Evolutionary conservation across 2,888 invertebrate species (phyloP).

Genomic region (Ophion costatus): DNA sequence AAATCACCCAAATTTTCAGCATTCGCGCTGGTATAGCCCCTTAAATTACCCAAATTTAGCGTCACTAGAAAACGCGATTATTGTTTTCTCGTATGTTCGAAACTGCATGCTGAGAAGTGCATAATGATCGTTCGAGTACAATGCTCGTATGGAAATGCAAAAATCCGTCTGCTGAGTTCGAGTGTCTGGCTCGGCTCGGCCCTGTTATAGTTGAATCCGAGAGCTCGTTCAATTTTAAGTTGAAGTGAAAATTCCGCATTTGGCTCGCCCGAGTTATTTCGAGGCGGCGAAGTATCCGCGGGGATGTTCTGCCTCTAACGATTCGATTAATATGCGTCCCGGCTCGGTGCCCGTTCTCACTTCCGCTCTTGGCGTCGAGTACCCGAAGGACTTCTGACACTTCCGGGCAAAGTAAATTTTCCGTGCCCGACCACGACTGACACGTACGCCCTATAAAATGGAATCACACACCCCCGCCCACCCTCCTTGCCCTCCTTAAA

Average conservation of each 20-base stretch:
- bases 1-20: too few species aligned
- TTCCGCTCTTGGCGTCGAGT: slow-evolving; percentile 41
- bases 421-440: slow-evolving; percentile 5
- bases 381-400: slow-evolving; percentile 6
- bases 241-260: slow-evolving; percentile 43
- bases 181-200: slow-evolving; percentile 13
- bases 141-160: slow-evolving; percentile 14
- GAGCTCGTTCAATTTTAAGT: slow-evolving; percentile 47
- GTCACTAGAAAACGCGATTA: too few species aligned
- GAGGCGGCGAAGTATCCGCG: slow-evolving; percentile 16
- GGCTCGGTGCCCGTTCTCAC: slow-evolving; percentile 37
- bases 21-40: too few species aligned
- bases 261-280: slow-evolving; percentile 37
- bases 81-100: too few species aligned
- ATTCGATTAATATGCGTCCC: slow-evolving; percentile 63
- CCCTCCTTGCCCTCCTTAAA: too few species aligned
- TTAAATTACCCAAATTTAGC: too few species aligned
- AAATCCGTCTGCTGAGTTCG: not conserved
- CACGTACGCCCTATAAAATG: not conserved
- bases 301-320: slow-evolving; percentile 53
- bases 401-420: slow-evolving; percentile 21
- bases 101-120: too few species aligned
- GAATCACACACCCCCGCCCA: too few species aligned
- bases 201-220: slow-evolving; percentile 42
- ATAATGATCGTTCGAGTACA: not conserved